Evolutionary conservation across 2,797 vertebrate genomes (phyloP).

Genomic region (Acridotheres tristis): DNA sequence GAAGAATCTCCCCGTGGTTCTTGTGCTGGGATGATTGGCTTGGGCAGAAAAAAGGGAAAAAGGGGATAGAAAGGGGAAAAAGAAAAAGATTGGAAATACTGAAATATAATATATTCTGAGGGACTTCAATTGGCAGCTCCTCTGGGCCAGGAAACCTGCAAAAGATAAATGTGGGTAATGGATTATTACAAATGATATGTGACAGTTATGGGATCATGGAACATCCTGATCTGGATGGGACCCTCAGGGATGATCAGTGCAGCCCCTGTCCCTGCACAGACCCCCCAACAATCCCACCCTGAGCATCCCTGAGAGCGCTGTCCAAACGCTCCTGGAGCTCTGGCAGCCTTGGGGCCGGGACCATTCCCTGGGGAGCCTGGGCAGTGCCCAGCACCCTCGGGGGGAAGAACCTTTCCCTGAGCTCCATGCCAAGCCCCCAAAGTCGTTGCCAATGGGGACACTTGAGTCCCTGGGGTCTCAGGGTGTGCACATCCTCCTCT

Average conservation of each 20-base stretch:
- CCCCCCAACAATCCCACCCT: background rate
- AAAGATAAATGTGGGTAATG: background rate
- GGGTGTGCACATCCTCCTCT: fast-evolving
- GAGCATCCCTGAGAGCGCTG: too few relatives aligned
- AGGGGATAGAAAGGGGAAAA: background rate
- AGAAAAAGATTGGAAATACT: background rate
- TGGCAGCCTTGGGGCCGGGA: background rate
- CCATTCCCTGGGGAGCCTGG: background rate
- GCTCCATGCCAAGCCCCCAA: fast-evolving
- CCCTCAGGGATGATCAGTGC: fast-evolving
- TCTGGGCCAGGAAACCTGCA: background rate
- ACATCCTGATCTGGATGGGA: fast-evolving
- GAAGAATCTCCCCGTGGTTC: background rate
- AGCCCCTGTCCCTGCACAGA: fast-evolving
- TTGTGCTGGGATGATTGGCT: background rate
- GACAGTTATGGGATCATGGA: background rate
- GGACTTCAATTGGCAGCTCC: background rate
- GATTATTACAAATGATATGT: background rate
- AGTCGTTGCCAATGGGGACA: background rate
- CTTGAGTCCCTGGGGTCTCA: background rate
- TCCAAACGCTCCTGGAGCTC: background rate
- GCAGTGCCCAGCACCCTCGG: background rate
- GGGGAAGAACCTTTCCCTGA: background rate
- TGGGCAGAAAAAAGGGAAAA: background rate
- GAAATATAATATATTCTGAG: background rate